Evolutionary conservation across 2,797 vertebrate species (phyloP), one percentile per base, ranked within the genome.

Genomic region (Gobio occitaniae): DNA sequence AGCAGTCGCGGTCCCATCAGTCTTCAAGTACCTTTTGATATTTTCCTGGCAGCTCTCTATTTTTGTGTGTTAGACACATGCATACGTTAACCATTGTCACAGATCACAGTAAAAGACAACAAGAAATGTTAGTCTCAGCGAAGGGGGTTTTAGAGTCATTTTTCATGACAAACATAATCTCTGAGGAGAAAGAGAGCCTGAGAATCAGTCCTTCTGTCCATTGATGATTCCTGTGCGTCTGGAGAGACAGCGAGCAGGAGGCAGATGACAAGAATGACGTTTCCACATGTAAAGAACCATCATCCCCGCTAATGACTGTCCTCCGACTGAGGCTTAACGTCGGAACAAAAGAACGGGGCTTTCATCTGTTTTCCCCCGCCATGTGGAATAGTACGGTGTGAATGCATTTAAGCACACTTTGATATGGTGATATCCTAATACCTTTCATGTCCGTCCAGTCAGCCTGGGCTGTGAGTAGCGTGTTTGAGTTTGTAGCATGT

Each of bases 321-420:
- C 72, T 76, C 83, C 72, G 84, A 75, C 83, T 84, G 87, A 88
- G 87, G 56, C 72, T 86, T 72, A 38, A 77, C 36, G 32, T 50
- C 29, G 5, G 63, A 81, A 84, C 71, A 59, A 81, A 81, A 83
- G 82, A 76, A 83, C 47, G 44, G 69, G 80, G 48, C 83, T 88
- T 82, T 88, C 80, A 85, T 41, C 83, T 50, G 78, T 91, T 90
- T 89, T 81, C 41, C 92, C 92, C 92, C 36, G 2, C 50, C 16
- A 21, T 71, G 86, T 8, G 71, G 76, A 72, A 74, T 78, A 63
- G 38, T 65, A 32, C 59, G n/a, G 50, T 56, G 70, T 47, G 36
- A 76, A 88, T 44, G 56, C 79, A 72, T 87, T 89, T 74, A 61
- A 25, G 78, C 86, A 80, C 86, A 78, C 91, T 93, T 93, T 93